Conservation (phyloP, 2,888 invertebrate genomes). For the Acronicta psi region DNA sequence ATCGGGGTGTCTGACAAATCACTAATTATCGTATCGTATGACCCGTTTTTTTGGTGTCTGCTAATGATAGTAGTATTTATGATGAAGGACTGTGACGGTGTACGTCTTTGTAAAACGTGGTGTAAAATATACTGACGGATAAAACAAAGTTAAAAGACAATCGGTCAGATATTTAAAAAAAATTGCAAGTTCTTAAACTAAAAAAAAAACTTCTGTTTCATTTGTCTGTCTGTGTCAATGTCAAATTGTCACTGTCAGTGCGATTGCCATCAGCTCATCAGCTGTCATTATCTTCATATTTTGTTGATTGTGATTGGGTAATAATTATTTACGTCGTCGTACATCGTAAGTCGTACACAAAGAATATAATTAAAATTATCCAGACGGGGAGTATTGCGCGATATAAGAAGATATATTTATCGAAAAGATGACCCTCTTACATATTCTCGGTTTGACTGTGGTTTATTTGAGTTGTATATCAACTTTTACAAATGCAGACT, state of each 20-base stretch:
- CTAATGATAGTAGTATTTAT: too few species aligned
- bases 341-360: conserved; percentile 28
- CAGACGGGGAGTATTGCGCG: conserved; percentile 17
- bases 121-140: too few species aligned
- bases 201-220: too few species aligned
- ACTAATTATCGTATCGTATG: too few species aligned
- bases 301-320: conserved; percentile 40
- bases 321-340: conserved; percentile 25
- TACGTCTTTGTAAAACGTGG: too few species aligned
- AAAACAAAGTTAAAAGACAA: too few species aligned
- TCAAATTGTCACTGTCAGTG: not conserved
- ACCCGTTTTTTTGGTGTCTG: too few species aligned
- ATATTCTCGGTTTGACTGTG: conserved; percentile 52
- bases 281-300: conserved; percentile 16
- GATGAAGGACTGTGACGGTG: too few species aligned
- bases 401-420: conserved; percentile 4
- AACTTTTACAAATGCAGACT: conserved; percentile 63
- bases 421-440: conserved; percentile 59
- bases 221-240: too few species aligned
- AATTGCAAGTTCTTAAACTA: too few species aligned
- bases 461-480: conserved; percentile 56
- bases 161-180: too few species aligned
- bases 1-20: too few species aligned
- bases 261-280: conserved; percentile 23
- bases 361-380: conserved; percentile 23